phyloP scores from a whole-genome alignment of 2,113 vertebrate genomes.

The Cavia porcellus region DNA sequence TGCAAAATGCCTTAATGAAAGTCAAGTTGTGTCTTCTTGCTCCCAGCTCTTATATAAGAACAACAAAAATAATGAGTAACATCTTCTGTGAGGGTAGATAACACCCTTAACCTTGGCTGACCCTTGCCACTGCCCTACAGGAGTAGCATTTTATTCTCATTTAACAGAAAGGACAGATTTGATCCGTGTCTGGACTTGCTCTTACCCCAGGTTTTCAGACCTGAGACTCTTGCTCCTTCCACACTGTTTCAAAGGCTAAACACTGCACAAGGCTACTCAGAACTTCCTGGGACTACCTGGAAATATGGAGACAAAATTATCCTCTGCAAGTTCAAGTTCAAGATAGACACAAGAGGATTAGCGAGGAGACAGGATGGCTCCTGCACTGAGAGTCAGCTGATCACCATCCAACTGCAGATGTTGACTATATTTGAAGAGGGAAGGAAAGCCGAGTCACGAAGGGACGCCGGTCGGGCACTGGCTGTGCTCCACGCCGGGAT shows the following conservation, averaged over 20 bases:
- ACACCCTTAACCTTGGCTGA: slow-evolving; percentile 17
- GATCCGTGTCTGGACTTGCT: not conserved
- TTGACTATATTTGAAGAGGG: slow-evolving; percentile 51
- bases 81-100: not conserved
- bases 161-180: not conserved
- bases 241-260: slow-evolving; percentile 37
- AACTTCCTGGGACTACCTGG: slow-evolving; percentile 52
- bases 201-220: not conserved
- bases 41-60: slow-evolving; percentile 53
- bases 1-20: slow-evolving; percentile 50
- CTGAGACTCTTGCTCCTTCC: slow-evolving; percentile 4
- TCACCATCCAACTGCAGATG: slow-evolving; percentile 20
- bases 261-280: not conserved
- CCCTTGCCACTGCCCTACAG: not conserved
- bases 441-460: not conserved
- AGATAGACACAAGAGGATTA: slow-evolving; percentile 62
- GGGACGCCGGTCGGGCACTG: not conserved
- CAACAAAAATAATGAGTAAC: slow-evolving; percentile 44
- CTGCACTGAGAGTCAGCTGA: slow-evolving; percentile 33
- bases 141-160: not conserved
- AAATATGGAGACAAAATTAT: slow-evolving; percentile 64
- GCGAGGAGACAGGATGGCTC: slow-evolving; percentile 68
- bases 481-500: not conserved
- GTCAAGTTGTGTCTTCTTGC: slow-evolving; percentile 49
- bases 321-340: slow-evolving; percentile 52